Base-by-base conservation (phyloP, 2,113 vertebrate species). In the Cercocebus atys region DNA sequence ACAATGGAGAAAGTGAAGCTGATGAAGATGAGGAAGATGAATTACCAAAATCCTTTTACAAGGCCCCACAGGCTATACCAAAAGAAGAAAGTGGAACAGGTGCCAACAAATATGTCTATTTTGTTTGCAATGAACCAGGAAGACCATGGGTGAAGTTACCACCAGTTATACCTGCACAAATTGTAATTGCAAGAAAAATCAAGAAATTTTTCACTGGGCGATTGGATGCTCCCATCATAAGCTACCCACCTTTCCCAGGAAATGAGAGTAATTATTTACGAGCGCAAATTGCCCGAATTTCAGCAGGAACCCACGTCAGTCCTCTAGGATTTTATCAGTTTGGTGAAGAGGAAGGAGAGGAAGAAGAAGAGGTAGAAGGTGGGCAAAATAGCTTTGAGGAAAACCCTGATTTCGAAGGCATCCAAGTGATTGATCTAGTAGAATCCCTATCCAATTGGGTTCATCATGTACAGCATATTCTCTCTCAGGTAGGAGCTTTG, bases 211-310 rank as follows among this genome's bases (percentile, higher is more conserved):
- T 99, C 98, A 99, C 99, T 0, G 99, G 99, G 7, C 98, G 94
- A 30, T 98, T 99, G 70, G 99, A 99, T 61, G 95, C 98, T 32
- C 98, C 99, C 8, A 30, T 99, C 35, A 89, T 99, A 83, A 99
- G 99, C 97, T 99, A 99, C 91, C 99, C 99, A 2, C 99, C 99
- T 35, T 99, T 99, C 97, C 99, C 99, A 12, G 99, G 99, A 52
- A 99, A 99, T 18, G 99, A 99, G 97, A 98, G 98, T 94, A 99
- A 99, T 97, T 99, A 99, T 90, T 98, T 99, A 93, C 98, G 99
- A 5, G 99, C 99, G 25, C 99, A 99, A 97, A 99, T 99, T 27
- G 99, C 99, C 81, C 99, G 99, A 1, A 99, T 99, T 98, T 99
- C 99, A 50, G 99, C 99, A 4, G 99, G 99, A 20, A 99, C 99